Percentiles rank a stretch among this genome's conserved stretches.
These are phyloP conservation scores for Trichoplusia ni DNA, from an alignment of 1,140 invertebrate species.

Conservation along the genomic window DNA sequence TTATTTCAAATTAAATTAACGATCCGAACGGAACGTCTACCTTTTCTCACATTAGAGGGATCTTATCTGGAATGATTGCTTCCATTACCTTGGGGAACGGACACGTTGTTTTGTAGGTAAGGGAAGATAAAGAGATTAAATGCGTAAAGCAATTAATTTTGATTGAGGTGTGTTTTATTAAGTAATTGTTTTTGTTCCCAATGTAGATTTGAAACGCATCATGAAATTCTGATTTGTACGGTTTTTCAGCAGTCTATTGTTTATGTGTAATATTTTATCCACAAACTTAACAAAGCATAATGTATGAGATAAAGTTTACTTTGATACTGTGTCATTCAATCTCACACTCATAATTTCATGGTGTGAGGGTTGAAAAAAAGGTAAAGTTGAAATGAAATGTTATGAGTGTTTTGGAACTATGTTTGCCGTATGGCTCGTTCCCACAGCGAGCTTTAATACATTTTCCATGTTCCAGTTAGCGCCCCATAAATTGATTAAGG, in stretches of 20 bases:
- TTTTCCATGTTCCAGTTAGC: slow-evolving; percentile 81
- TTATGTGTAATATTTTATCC: not conserved
- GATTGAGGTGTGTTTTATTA: slow-evolving; percentile 81
- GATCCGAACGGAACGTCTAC: slow-evolving; percentile 71
- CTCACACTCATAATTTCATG: not conserved
- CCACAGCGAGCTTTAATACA: slow-evolving; percentile 79
- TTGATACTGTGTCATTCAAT: not conserved
- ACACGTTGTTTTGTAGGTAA: slow-evolving; percentile 75
- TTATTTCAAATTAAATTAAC: slow-evolving; percentile 81
- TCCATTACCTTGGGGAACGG: slow-evolving; percentile 75
- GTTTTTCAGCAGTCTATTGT: slow-evolving; percentile 13
- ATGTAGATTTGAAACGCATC: slow-evolving; percentile 66
- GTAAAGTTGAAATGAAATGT: slow-evolving; percentile 45
- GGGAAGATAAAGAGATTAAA: slow-evolving; percentile 68
- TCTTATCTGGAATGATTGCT: slow-evolving; percentile 80
- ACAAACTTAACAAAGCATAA: not conserved
- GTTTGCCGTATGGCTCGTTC: slow-evolving; percentile 69
- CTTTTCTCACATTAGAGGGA: slow-evolving; percentile 80
- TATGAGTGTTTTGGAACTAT: slow-evolving; percentile 59
- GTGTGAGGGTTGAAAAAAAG: slow-evolving; percentile 5
- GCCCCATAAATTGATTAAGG: slow-evolving; percentile 80
- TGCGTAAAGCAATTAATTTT: slow-evolving; percentile 74
- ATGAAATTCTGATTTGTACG: slow-evolving; percentile 52
- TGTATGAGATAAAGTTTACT: not conserved
- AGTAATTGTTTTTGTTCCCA: slow-evolving; percentile 80